These are phyloP conservation scores for Vespertilio murinus DNA, from an alignment of 2,797 vertebrate species.

Conservation along the genomic window DNA sequence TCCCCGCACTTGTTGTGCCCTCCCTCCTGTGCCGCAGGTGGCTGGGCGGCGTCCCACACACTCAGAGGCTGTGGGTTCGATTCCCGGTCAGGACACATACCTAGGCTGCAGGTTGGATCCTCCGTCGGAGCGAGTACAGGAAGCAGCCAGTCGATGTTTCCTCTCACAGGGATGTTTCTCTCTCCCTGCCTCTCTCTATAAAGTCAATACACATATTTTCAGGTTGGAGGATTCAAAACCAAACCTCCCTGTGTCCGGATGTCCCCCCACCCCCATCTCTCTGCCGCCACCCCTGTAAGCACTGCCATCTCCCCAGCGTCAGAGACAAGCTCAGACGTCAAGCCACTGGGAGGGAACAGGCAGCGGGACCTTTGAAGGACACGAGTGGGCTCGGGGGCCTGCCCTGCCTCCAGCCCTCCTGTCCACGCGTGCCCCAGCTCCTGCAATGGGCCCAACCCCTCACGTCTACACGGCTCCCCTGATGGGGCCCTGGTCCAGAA, in stretches of 20 bases:
- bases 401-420: too few relatives aligned
- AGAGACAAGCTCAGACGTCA: rapidly evolving
- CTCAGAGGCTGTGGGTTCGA: not conserved
- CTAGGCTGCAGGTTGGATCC: not conserved
- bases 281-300: rapidly evolving
- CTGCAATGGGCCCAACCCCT: too few relatives aligned
- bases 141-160: not conserved
- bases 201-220: not conserved
- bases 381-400: rapidly evolving
- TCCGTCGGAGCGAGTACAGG: not conserved
- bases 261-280: not conserved
- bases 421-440: too few relatives aligned
- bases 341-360: rapidly evolving
- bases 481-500: not conserved
- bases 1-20: rapidly evolving
- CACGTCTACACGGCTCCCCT: not conserved
- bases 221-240: not conserved
- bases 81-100: not conserved
- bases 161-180: not conserved
- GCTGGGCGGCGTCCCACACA: not conserved
- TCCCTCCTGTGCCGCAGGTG: not conserved
- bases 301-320: rapidly evolving
- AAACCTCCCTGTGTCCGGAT: not conserved
- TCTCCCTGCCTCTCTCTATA: not conserved
- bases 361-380: not conserved